phyloP scores from a whole-genome alignment of 53 echinoderm and acorn worm genomes.

The Paracentrotus lividus region DNA sequence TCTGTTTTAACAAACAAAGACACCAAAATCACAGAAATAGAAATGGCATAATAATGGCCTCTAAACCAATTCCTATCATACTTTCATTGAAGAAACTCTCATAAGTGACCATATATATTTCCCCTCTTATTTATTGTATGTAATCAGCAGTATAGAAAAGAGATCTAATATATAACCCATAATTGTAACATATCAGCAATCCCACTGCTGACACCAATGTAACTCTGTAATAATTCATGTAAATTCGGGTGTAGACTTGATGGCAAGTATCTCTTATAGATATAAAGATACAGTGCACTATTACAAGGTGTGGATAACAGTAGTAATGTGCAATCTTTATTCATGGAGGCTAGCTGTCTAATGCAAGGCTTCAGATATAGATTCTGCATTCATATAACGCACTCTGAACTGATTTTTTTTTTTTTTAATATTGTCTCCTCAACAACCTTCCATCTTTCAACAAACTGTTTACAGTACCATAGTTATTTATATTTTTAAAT shows the following conservation, averaged over 20 bases:
- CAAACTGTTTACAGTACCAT: too few species aligned
- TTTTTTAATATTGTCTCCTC: not conserved
- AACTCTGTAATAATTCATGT: too few species aligned
- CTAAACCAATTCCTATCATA: not conserved
- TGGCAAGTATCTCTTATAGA: too few species aligned
- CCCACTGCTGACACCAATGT: too few species aligned
- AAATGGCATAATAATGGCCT: not conserved
- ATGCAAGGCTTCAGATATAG: not conserved
- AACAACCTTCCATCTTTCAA: too few species aligned
- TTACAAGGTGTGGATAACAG: not conserved
- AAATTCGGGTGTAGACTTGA: too few species aligned
- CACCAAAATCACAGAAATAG: too few species aligned
- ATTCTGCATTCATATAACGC: not conserved
- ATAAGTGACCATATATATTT: not conserved
- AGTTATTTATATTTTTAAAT: too few species aligned
- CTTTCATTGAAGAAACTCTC: not conserved
- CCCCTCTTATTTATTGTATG: not conserved
- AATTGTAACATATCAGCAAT: too few species aligned
- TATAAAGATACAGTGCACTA: too few species aligned
- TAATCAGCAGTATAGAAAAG: not conserved
- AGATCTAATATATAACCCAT: too few species aligned
- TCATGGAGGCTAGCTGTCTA: not conserved
- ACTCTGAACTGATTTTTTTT: not conserved
- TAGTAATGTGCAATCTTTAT: not conserved
- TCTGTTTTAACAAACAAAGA: too few species aligned